Conservation (phyloP, 1,140 invertebrate genomes). For the Leptinotarsa texana region DNA sequence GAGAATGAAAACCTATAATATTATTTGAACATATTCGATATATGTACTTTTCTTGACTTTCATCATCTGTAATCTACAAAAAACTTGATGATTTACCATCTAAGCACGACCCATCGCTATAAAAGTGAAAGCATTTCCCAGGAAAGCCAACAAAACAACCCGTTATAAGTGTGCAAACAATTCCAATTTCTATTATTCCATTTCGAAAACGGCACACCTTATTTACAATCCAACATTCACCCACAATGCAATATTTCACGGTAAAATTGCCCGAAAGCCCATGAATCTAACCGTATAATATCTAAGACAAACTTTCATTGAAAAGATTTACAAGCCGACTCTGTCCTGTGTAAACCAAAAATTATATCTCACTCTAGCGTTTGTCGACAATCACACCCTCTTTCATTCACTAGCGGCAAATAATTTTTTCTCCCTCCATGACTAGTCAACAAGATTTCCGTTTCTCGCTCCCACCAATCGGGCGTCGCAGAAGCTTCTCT, state of each 20-base stretch:
- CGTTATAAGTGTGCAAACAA: constrained; percentile 19
- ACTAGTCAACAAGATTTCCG: constrained; percentile 47
- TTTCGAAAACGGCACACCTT: constrained; percentile 6
- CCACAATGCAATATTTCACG: constrained; percentile 18
- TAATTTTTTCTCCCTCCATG: constrained; percentile 50
- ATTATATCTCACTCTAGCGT: constrained; percentile 46
- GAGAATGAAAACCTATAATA: too few relatives aligned
- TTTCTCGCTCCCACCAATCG: constrained; percentile 36
- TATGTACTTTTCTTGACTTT: too few relatives aligned
- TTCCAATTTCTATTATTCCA: constrained; percentile 14
- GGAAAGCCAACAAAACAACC: constrained; percentile 1
- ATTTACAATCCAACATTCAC: constrained; percentile 5
- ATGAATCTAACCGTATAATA: constrained; percentile 15
- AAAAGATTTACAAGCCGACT: constrained; percentile 25
- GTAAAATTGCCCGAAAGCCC: constrained; percentile 18
- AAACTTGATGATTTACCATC: neutral
- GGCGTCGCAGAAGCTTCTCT: constrained; percentile 28
- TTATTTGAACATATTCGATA: too few relatives aligned
- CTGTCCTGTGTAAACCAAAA: constrained; percentile 37
- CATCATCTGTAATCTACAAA: too few relatives aligned
- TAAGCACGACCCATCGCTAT: neutral
- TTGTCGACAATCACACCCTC: constrained; percentile 22
- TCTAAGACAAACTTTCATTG: constrained; percentile 15
- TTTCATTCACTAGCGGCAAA: constrained; percentile 43
- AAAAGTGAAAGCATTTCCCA: constrained; percentile 14